Evolutionary conservation across 1,140 invertebrate species (phyloP).

Genomic region (Trachelipus rathkii): DNA sequence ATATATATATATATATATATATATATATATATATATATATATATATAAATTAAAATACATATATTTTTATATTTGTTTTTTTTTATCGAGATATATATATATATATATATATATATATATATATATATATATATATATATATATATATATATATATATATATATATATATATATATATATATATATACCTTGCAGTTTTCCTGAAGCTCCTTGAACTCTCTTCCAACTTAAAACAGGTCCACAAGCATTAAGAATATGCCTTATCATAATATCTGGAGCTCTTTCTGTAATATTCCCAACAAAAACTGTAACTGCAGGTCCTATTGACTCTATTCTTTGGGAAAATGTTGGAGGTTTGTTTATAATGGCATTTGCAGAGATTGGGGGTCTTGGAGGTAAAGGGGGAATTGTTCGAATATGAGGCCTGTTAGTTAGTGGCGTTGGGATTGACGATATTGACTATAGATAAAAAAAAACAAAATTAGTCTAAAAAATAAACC

Average conservation of each 20-base stretch:
- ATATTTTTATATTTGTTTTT: too few species aligned
- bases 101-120: neutral
- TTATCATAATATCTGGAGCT: slow-evolving; percentile 90
- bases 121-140: too few species aligned
- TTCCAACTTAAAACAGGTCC: slow-evolving; percentile 95
- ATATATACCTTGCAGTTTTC: slow-evolving; percentile 58
- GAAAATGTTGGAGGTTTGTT: slow-evolving; percentile 43
- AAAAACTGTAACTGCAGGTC: slow-evolving; percentile 93
- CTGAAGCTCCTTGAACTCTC: slow-evolving; percentile 76
- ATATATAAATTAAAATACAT: too few species aligned
- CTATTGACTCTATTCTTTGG: slow-evolving; percentile 53
- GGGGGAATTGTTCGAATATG: neutral
- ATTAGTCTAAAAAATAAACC: too few species aligned
- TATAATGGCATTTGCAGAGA: slow-evolving; percentile 11
- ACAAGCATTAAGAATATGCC: slow-evolving; percentile 83
- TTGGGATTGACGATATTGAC: neutral
- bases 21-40: too few species aligned
- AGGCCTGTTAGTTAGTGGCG: neutral
- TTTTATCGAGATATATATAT: too few species aligned
- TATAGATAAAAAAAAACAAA: neutral
- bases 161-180: too few species aligned
- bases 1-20: too few species aligned
- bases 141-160: too few species aligned
- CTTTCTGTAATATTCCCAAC: slow-evolving; percentile 96
- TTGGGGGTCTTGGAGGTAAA: neutral